These are phyloP conservation scores for Hapalemur alaotrensis DNA, from an alignment of 2,797 vertebrate species.

Conservation along the genomic window DNA sequence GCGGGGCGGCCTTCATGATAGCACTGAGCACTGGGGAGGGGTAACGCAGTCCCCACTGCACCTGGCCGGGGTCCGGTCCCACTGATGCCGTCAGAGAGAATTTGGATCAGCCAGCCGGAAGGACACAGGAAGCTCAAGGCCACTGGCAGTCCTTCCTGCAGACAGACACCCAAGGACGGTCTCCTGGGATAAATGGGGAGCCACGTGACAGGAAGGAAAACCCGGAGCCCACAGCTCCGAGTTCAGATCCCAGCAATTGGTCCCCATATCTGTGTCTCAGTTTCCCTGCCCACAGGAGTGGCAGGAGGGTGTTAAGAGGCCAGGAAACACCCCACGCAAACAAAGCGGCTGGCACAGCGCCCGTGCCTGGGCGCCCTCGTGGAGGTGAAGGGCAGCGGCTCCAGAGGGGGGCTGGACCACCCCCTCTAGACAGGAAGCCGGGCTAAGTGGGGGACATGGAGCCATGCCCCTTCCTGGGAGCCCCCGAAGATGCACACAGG, in stretches of 20 bases:
- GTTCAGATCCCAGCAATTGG: rapidly evolving
- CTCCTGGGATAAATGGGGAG: rapidly evolving
- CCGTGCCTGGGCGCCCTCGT: background rate
- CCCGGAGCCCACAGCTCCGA: rapidly evolving
- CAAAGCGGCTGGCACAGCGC: rapidly evolving
- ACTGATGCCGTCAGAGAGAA: rapidly evolving
- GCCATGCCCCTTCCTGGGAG: background rate
- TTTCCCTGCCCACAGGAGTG: background rate
- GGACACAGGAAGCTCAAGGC: background rate
- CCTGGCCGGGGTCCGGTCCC: background rate
- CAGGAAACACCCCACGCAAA: background rate
- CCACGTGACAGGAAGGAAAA: rapidly evolving
- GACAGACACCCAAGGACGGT: background rate
- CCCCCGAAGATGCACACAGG: background rate
- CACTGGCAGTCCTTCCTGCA: background rate
- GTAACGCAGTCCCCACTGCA: rapidly evolving
- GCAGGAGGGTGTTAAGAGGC: background rate
- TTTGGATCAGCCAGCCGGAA: rapidly evolving
- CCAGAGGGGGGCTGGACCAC: background rate
- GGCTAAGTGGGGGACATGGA: rapidly evolving
- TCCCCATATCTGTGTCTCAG: rapidly evolving
- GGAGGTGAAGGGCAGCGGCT: background rate
- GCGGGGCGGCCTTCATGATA: no score
- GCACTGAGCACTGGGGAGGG: rapidly evolving
- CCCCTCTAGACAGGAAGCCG: background rate